These are phyloP conservation scores for Illadopsis cleaveri DNA, from an alignment of 2,113 vertebrate genomes.

Conservation along the genomic window DNA sequence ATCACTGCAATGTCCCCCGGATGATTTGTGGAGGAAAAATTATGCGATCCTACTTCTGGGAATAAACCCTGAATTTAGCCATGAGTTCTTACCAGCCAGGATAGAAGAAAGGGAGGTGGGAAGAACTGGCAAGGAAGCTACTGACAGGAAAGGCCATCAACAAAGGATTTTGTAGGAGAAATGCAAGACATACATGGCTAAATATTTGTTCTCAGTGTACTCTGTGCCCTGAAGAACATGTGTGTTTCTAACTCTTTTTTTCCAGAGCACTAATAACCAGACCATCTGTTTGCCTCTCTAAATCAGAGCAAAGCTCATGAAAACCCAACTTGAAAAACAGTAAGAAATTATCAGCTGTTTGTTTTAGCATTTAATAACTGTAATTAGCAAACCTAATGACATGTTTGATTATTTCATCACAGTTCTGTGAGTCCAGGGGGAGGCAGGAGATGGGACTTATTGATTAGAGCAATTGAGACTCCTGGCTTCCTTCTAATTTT, in stretches of 20 bases:
- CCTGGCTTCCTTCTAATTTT: neutral
- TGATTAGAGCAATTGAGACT: neutral
- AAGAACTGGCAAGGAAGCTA: neutral
- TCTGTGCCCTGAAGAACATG: conserved; percentile 20
- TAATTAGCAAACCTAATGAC: conserved; percentile 51
- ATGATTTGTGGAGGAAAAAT: neutral
- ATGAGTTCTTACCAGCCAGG: neutral
- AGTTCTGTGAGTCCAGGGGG: neutral
- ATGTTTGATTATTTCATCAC: conserved; percentile 42
- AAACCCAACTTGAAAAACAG: conserved; percentile 52
- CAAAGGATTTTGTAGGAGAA: neutral
- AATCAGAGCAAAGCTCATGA: conserved; percentile 41
- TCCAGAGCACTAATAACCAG: conserved; percentile 36
- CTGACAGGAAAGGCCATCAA: neutral
- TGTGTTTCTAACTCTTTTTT: conserved; percentile 30
- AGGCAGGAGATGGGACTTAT: neutral
- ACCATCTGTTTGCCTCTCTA: conserved; percentile 54
- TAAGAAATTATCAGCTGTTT: conserved; percentile 53
- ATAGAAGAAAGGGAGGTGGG: neutral
- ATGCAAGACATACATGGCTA: neutral
- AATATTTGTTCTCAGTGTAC: conserved; percentile 36
- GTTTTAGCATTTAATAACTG: conserved; percentile 58
- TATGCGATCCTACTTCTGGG: neutral
- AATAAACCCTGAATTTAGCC: neutral
- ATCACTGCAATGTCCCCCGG: neutral